Base-by-base conservation (phyloP, 2,113 vertebrate genomes). In the Scytalopus superciliaris region DNA sequence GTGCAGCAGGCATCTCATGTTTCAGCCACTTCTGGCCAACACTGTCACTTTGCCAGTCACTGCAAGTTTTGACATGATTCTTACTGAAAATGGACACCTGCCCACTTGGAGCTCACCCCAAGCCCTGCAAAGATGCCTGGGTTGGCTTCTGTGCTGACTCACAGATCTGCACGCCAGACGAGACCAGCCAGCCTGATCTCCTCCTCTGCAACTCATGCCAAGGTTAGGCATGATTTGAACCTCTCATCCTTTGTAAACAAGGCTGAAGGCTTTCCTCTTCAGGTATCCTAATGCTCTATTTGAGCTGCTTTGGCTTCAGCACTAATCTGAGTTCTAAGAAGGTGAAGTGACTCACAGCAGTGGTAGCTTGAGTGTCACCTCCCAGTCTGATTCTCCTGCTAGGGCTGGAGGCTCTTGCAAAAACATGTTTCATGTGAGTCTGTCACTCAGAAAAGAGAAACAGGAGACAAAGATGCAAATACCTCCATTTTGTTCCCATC, bases 11-110 rank as follows among this genome's bases (percentile, higher is more conserved):
- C 27, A 50, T 40, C 47, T 82, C 85, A 69, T 18, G 11, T 40
- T 90, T 69, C 1, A 1, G 30, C 19, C 42, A 2, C 8, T 75
- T 14, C 10, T 1, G 12, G 49, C 25, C 30, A 52, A 23, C 0
- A 1, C 28, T 35, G 37, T 57, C 79, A 45, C 28, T 90, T 69
- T 87, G 42, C 37, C 84, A 89, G 37, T 56, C 33, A 28, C 39
- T 72, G 24, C 66, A 28, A 74, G 39, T 67, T 93, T 84, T 76
- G 78, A 80, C 10, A 1, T 27, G 59, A 40, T 40, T 83, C 45
- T 66, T 37, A 42, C 52, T 79, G 73, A 7, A 84, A 84, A 70
- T 31, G n/a, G 66, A 64, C 52, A 66, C 31, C 12, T 45, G 72
- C 83, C 63, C 3, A 2, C 40, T 77, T 76, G 72, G 82, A 94